A percentile compares a stretch with the other conserved stretches of the same genome.
Evolutionary conservation across 2,113 vertebrate genomes (phyloP).

Genomic region (Nesoenas mayeri): DNA sequence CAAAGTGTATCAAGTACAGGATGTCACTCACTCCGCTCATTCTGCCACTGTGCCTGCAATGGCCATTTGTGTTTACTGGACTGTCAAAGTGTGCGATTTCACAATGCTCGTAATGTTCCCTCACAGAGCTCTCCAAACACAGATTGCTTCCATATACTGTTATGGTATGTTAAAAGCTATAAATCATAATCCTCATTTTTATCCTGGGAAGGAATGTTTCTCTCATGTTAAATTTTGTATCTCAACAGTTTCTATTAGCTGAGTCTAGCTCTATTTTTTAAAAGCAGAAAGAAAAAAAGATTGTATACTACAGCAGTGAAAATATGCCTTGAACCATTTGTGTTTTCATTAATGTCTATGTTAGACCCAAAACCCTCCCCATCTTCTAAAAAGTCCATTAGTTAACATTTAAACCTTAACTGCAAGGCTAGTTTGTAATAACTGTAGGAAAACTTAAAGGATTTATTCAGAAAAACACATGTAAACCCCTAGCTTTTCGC

Average conservation of each 20-base stretch:
- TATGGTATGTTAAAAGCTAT: neutral
- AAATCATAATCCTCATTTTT: neutral
- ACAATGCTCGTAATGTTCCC: neutral
- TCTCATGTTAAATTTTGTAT: neutral
- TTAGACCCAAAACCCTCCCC: neutral
- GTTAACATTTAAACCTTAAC: neutral
- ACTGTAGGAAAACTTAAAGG: neutral
- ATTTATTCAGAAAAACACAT: neutral
- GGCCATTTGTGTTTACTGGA: neutral
- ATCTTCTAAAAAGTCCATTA: neutral
- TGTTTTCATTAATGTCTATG: neutral
- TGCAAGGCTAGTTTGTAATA: neutral
- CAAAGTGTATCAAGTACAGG: neutral
- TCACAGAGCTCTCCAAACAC: neutral
- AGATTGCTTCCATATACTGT: neutral
- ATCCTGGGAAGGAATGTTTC: neutral
- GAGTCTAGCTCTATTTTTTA: neutral
- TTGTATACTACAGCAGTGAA: neutral
- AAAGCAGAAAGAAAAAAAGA: neutral
- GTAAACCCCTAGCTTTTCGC: neutral
- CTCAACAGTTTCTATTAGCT: neutral
- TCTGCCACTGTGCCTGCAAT: neutral
- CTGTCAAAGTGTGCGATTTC: neutral
- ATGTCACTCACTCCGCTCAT: neutral
- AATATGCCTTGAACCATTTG: neutral